Base-by-base conservation (phyloP, 1,140 invertebrate genomes). In the Lepidurus arcticus region DNA sequence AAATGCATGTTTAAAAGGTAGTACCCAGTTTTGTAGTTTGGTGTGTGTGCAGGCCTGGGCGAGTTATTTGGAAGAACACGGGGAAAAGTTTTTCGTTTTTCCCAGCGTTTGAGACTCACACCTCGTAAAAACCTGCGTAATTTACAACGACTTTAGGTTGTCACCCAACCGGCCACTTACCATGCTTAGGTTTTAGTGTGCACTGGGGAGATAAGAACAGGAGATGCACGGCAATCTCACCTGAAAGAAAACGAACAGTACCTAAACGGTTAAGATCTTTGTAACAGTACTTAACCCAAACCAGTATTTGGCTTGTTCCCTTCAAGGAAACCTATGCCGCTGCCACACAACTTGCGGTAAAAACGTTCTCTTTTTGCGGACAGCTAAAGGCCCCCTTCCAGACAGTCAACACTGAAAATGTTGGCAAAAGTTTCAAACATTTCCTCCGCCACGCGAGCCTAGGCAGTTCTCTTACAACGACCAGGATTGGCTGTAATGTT, bases 251-350 rank as follows among this genome's bases (percentile, higher is more conserved):
- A 13, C 53, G 53, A 65, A 65, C 53, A 65, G 53, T 65, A 65
- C 53, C 53, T 65, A 65, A 65, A 65, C 53, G 53, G 53, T 65
- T 65, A 65, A 65, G 53, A 65, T 65, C 53, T 65, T 65, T 65
- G 53, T 65, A 65, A 65, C 9, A 65, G 53, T 65, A 65, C 53
- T 65, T 65, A 65, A 65, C 9, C 53, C 16, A 65, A 65, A 65
- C 53, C 53, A 65, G 53, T 65, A 65, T 65, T 65, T 65, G 53
- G 53, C 53, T 65, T 65, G 53, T 65, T 65, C 53, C 6, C 21
- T 65, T 65, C 21, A 65, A 65, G 53, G 21, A 65, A n/a, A 65
- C 53, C 7, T 65, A n/a, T 65, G 53, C 53, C 53, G 53, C 53
- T 65, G 53, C 53, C 53, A 65, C 53, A 65, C 53, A 65, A 65